Percentiles rank a stretch among this genome's conserved stretches.
These are phyloP conservation scores for Papilio demoleus DNA, from an alignment of 2,888 invertebrate genomes.

Conservation along the genomic window DNA sequence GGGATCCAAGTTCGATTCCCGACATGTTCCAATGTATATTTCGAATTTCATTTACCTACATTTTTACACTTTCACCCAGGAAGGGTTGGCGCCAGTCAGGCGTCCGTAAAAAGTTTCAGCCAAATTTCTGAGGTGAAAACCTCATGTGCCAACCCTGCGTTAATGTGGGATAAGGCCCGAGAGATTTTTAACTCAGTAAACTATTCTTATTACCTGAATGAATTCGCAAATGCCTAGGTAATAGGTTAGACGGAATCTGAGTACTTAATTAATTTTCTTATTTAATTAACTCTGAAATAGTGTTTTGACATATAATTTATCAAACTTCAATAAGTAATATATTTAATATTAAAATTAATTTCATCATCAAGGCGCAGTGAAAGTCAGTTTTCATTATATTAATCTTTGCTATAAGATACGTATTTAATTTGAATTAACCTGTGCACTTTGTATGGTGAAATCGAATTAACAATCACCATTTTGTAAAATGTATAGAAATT, in stretches of 20 bases:
- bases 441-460: constrained; percentile 21
- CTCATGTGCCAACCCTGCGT: too few relatives aligned
- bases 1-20: too few relatives aligned
- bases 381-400: constrained; percentile 31
- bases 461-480: neutral
- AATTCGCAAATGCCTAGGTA: neutral
- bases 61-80: too few relatives aligned
- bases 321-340: neutral
- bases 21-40: too few relatives aligned
- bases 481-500: neutral
- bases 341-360: constrained; percentile 16
- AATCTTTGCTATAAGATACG: constrained; percentile 21
- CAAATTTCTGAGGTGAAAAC: too few relatives aligned
- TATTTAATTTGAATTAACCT: constrained; percentile 36
- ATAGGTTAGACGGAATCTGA: neutral
- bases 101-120: too few relatives aligned
- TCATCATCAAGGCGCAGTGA: constrained; percentile 24
- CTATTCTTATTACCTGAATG: neutral
- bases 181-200: too few relatives aligned
- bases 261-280: neutral
- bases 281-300: neutral
- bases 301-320: constrained; percentile 7
- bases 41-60: too few relatives aligned
- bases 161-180: too few relatives aligned
- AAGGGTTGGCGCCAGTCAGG: too few relatives aligned